A percentile compares a stretch with the other conserved stretches of the same genome.
phyloP scores from a whole-genome alignment of 92 coral and sea anemone genomes.

The Parazoanthus darwini region DNA sequence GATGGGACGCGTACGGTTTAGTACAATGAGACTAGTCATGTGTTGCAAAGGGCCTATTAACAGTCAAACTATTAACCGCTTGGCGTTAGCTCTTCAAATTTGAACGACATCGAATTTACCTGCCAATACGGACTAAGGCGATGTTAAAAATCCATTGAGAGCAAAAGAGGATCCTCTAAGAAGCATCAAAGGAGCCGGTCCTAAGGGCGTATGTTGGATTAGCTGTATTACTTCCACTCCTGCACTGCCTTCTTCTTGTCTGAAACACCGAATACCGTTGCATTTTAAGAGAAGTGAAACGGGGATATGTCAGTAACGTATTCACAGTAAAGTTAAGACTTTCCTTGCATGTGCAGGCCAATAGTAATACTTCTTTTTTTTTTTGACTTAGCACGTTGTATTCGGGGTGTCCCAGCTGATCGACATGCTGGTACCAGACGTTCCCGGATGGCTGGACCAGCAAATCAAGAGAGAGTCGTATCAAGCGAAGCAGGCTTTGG shows the following conservation, averaged over 20 bases:
- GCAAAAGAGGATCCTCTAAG: too few species aligned
- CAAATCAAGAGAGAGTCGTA: conserved; percentile 87
- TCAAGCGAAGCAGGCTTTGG: conserved; percentile 79
- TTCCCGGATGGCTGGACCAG: conserved; percentile 78
- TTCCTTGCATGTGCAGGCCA: neutral
- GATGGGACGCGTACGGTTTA: too few species aligned
- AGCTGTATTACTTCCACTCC: neutral
- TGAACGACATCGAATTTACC: too few species aligned
- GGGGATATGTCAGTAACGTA: neutral
- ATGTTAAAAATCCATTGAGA: too few species aligned
- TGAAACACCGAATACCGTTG: neutral
- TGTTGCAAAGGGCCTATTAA: too few species aligned
- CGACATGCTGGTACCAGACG: conserved; percentile 82
- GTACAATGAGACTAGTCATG: too few species aligned
- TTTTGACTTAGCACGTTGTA: conserved; percentile 68
- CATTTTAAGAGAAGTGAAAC: neutral
- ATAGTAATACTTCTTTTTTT: neutral
- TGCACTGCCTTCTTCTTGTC: neutral
- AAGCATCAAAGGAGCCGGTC: too few species aligned
- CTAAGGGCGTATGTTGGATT: neutral
- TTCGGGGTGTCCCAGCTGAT: conserved; percentile 83
- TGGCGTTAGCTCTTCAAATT: too few species aligned
- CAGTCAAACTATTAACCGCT: too few species aligned
- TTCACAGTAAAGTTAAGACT: too few species aligned
- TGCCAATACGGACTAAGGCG: too few species aligned